Evolutionary conservation across 2,113 vertebrate genomes (phyloP).

Genomic region (Xyliphius kryptos): DNA sequence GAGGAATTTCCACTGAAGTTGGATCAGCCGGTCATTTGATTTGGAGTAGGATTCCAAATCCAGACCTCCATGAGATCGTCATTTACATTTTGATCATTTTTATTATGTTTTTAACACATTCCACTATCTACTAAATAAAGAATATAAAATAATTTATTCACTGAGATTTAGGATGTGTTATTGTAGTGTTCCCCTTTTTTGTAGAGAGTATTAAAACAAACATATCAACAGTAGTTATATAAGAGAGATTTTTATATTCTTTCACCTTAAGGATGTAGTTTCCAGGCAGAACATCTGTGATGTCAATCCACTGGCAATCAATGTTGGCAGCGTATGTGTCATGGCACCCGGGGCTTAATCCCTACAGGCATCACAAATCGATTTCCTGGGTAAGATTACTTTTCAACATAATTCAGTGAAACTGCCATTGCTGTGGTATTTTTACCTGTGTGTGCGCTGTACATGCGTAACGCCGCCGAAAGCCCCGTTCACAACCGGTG

Average conservation of each 20-base stretch:
- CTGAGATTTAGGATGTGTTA: no score
- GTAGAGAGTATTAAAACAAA: no score
- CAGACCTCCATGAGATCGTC: no score
- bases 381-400: no score
- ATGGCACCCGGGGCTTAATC: slow-evolving; percentile 76
- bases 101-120: no score
- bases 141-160: no score
- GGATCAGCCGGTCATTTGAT: no score
- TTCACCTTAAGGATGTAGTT: slow-evolving; percentile 72
- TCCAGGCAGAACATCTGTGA: slow-evolving; percentile 74
- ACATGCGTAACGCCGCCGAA: slow-evolving; percentile 71
- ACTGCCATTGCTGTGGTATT: slow-evolving; percentile 64
- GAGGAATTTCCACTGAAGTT: no score
- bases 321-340: slow-evolving; percentile 78
- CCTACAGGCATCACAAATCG: slow-evolving; percentile 52
- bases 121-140: no score
- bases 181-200: no score
- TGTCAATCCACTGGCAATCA: slow-evolving; percentile 83
- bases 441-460: slow-evolving; percentile 74
- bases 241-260: neutral
- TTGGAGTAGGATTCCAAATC: no score
- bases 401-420: neutral
- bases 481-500: slow-evolving; percentile 66
- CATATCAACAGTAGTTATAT: neutral
- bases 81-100: no score